Percentiles rank a stretch among this genome's conserved stretches.
Evolutionary conservation across 2,888 invertebrate species (phyloP).

Genomic region (Rhingia campestris): DNA sequence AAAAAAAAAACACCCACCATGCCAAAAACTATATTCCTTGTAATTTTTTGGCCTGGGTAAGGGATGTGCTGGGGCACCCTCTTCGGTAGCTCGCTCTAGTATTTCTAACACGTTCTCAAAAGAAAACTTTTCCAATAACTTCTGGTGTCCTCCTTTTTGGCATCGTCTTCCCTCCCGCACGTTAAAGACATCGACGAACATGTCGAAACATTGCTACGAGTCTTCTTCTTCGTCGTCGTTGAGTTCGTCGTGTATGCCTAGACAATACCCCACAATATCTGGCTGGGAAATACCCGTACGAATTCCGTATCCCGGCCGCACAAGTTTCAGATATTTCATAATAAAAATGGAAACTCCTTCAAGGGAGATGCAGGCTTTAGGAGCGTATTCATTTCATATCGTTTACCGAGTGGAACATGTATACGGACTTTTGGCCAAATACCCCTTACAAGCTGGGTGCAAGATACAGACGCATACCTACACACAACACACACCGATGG

Average conservation of each 20-base stretch:
- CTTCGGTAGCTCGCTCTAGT: conserved; percentile 44
- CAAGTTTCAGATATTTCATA: conserved; percentile 74
- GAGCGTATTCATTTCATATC: conserved; percentile 72
- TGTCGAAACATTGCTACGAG: conserved; percentile 54
- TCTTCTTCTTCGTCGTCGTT: conserved; percentile 15
- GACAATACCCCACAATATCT: conserved; percentile 52
- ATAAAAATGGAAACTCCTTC: conserved; percentile 73
- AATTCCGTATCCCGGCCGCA: conserved; percentile 72
- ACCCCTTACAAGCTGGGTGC: conserved; percentile 9
- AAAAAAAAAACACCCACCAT: too few relatives aligned
- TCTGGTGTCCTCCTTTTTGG: conserved; percentile 71
- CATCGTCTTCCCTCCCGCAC: conserved; percentile 7
- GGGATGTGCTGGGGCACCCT: conserved; percentile 8
- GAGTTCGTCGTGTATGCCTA: conserved; percentile 17
- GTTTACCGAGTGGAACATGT: conserved; percentile 54
- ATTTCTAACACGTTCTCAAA: conserved; percentile 73
- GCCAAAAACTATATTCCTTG: conserved; percentile 16
- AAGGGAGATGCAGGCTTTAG: conserved; percentile 66
- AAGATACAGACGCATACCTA: neutral
- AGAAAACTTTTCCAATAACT: conserved; percentile 74
- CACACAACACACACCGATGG: conserved; percentile 28
- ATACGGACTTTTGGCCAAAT: conserved; percentile 55
- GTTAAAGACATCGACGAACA: conserved; percentile 45
- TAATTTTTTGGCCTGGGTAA: conserved; percentile 29
- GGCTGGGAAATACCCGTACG: conserved; percentile 36